phyloP scores from a whole-genome alignment of 2,113 vertebrate genomes.

The Alouatta palliata region DNA sequence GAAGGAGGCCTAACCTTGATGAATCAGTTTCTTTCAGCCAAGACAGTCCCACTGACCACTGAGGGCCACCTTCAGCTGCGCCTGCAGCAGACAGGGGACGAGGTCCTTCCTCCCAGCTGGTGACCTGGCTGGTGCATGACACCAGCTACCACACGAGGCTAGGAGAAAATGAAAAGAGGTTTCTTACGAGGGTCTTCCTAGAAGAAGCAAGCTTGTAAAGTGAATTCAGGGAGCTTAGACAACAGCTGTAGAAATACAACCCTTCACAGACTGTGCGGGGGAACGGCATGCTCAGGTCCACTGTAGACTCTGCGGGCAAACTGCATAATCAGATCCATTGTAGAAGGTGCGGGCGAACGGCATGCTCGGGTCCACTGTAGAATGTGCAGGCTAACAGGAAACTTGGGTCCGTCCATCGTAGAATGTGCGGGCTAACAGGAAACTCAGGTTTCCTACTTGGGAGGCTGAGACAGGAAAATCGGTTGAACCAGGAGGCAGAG shows the following conservation, averaged over 20 bases:
- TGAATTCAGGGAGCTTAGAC: background rate
- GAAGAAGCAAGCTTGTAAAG: background rate
- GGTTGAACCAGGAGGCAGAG: no score
- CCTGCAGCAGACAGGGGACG: background rate
- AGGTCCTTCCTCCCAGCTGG: background rate
- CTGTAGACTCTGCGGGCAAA: no score
- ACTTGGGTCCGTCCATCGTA: no score
- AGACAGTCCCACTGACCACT: background rate
- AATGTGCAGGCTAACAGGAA: no score
- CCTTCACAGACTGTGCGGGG: background rate
- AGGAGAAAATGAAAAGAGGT: background rate
- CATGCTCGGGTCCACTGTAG: no score
- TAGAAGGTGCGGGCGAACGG: no score
- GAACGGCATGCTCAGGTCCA: background rate
- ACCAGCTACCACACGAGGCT: background rate
- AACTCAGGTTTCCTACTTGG: no score
- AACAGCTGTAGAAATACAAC: background rate
- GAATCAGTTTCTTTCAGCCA: background rate
- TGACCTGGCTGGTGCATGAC: accelerated
- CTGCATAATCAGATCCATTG: no score
- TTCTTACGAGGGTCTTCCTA: background rate
- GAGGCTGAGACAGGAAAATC: no score
- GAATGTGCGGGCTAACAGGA: no score
- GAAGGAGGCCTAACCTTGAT: background rate
- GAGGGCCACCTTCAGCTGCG: background rate